Conservation (phyloP, 2,888 invertebrate species). For the Cerastoderma edule region DNA sequence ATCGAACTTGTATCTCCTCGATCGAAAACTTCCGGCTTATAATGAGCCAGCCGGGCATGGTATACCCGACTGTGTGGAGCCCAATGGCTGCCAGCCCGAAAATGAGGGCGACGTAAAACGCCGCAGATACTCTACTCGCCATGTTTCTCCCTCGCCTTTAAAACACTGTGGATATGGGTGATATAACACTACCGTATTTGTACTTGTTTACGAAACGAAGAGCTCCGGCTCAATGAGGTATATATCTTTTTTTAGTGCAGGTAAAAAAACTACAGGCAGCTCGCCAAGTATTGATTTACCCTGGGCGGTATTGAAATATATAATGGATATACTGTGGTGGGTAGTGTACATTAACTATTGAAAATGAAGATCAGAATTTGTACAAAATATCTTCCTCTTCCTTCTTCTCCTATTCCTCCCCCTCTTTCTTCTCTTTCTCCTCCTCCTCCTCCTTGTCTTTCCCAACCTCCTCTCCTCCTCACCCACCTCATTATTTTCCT, state of each 20-base stretch:
- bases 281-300: constrained; percentile 17
- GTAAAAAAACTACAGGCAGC: background rate
- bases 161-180: background rate
- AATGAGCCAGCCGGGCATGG: constrained; percentile 45
- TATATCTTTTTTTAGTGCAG: too few relatives aligned
- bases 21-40: constrained; percentile 30
- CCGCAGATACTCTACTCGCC: constrained; percentile 4
- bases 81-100: constrained; percentile 33
- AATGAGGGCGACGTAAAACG: constrained; percentile 26
- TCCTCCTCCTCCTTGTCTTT: background rate
- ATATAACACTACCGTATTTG: constrained; percentile 12
- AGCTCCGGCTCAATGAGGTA: background rate
- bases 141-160: too few relatives aligned
- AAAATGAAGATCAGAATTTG: too few relatives aligned
- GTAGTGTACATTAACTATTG: background rate
- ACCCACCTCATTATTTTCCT: too few relatives aligned
- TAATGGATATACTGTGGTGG: background rate
- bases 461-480: too few relatives aligned
- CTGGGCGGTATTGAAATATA: too few relatives aligned
- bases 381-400: background rate
- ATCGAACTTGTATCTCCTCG: background rate
- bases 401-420: background rate
- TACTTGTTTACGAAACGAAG: constrained; percentile 18
- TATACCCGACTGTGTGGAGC: constrained; percentile 38
- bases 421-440: too few relatives aligned